A percentile compares a stretch with the other conserved stretches of the same genome.
These are phyloP conservation scores for Thera obeliscata DNA, from an alignment of 2,888 invertebrate species.

Conservation along the genomic window DNA sequence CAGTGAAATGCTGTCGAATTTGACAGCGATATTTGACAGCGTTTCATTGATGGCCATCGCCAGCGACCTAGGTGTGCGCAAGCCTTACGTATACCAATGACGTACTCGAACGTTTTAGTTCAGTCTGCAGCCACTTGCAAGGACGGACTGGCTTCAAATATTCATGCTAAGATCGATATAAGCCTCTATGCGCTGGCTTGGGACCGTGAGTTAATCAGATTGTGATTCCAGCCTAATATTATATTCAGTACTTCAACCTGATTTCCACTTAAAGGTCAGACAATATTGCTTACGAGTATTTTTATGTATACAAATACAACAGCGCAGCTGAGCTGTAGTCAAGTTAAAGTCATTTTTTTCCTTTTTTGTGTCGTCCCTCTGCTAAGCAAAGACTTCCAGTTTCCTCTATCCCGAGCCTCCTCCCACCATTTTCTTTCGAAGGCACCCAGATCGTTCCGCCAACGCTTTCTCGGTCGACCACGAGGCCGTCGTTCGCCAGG, in stretches of 20 bases:
- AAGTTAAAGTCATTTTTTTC: neutral
- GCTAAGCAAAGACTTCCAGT: too few relatives aligned
- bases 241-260: slow-evolving; percentile 53
- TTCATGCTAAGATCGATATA: slow-evolving; percentile 80
- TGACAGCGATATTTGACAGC: too few relatives aligned
- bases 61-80: too few relatives aligned
- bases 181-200: slow-evolving; percentile 65
- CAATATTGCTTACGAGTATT: neutral
- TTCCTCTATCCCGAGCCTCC: too few relatives aligned
- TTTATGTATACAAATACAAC: neutral
- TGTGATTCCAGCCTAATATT: slow-evolving; percentile 72
- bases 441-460: too few relatives aligned
- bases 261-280: slow-evolving; percentile 31
- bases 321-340: neutral
- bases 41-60: too few relatives aligned
- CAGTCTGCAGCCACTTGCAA: slow-evolving; percentile 63
- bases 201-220: slow-evolving; percentile 74
- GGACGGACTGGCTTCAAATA: slow-evolving; percentile 77
- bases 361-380: too few relatives aligned
- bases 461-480: too few relatives aligned
- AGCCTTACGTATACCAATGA: too few relatives aligned
- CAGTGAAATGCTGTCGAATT: too few relatives aligned
- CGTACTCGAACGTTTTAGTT: slow-evolving; percentile 11
- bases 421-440: too few relatives aligned
- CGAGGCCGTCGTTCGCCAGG: too few relatives aligned